Base-by-base conservation (phyloP, 2,113 vertebrate species). In the Oncorhynchus kisutch region DNA sequence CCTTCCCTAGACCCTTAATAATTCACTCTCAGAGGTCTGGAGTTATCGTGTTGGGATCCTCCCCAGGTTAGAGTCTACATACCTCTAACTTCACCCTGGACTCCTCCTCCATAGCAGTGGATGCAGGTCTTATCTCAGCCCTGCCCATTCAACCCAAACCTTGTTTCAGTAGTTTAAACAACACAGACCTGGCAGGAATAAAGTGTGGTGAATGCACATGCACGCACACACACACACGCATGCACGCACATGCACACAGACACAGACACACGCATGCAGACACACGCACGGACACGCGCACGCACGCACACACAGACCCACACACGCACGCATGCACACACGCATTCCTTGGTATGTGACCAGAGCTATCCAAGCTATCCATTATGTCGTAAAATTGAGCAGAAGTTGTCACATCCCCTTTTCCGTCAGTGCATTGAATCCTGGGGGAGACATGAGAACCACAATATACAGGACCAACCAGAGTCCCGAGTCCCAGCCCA, bases 331-430 rank as follows among this genome's bases (percentile, higher is more conserved):
- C 71, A 74, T 1, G 11, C 27, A 48, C 68, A 64, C 39, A 18
- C 75, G 51, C 76, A 69, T 70, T 81, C 80, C 69, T 82, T 84
- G 88, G 88, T 90, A 89, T 89, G 88, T 72, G 76, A 82, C 89
- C 83, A 77, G 65, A 78, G 88, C 82, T 70, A 78, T 80, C 84
- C 83, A 89, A 87, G 84, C 82, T 75, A 78, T 60, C 87, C 71
- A 84, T 85, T 78, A 77, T 77, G 73, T 78, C 84, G 73, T 88
- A 91, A 91, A 90, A 90, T 85, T 86, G 82, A 88, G 79, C 82
- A 78, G 76, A 85, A 77, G 82, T 79, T 88, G 88, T 90, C 87
- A 86, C 81, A 87, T 90, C 87, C 83, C 90, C 80, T 86, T 85
- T 74, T 74, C 83, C 87, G 83, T 83, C 82, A 77, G 75, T 74